phyloP scores from a whole-genome alignment of 2,113 vertebrate genomes.

The Lathamus discolor region DNA sequence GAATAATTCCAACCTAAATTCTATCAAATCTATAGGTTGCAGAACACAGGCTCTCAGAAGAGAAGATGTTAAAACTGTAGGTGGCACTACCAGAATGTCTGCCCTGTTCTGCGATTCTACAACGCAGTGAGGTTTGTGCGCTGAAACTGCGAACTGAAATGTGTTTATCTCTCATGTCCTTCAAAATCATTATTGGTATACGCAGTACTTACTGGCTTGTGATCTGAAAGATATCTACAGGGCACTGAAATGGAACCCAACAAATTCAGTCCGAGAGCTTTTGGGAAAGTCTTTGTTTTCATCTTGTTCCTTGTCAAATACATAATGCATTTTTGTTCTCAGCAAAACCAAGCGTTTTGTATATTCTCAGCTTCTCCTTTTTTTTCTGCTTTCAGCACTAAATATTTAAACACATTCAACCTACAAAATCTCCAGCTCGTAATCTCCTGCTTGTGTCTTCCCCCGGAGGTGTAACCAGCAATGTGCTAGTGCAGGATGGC shows the following conservation, averaged over 20 bases:
- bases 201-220: conserved; percentile 40
- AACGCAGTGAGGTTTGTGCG: conserved; percentile 35
- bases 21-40: not conserved
- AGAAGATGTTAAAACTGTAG: not conserved
- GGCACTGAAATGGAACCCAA: conserved; percentile 53
- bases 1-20: not conserved
- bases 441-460: conserved; percentile 23
- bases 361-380: conserved; percentile 50
- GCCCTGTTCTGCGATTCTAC: not conserved
- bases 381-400: conserved; percentile 54
- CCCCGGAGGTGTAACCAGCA: conserved; percentile 5
- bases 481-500: not conserved
- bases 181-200: conserved; percentile 62
- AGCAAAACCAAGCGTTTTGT: conserved; percentile 62
- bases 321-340: conserved; percentile 69
- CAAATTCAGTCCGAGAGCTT: conserved; percentile 43
- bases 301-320: conserved; percentile 68
- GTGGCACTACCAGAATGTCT: conserved; percentile 2
- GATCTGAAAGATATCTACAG: conserved; percentile 67
- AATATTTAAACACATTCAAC: conserved; percentile 72
- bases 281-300: conserved; percentile 64
- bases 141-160: conserved; percentile 46
- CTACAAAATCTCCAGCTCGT: conserved; percentile 45
- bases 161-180: conserved; percentile 40
- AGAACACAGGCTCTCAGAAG: not conserved